Evolutionary conservation across 2,888 invertebrate species (phyloP).

Genomic region (Drosophila phalerata): DNA sequence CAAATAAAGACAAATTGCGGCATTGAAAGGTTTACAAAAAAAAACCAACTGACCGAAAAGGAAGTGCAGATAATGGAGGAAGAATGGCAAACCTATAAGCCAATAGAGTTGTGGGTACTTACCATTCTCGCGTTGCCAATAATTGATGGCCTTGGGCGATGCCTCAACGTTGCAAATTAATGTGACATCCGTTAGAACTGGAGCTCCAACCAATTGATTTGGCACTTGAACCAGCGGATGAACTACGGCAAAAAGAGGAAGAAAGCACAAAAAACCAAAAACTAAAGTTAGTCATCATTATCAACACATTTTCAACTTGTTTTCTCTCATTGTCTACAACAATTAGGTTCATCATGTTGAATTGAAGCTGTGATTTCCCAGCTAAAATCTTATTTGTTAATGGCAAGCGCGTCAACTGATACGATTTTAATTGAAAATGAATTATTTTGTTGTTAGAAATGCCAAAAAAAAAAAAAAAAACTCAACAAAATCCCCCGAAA

Average conservation of each 20-base stretch:
- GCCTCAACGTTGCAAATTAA: constrained; percentile 95
- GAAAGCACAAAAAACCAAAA: neutral
- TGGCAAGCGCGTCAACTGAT: constrained; percentile 67
- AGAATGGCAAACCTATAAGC: constrained; percentile 17
- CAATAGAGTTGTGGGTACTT: constrained; percentile 78
- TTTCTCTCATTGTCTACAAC: neutral
- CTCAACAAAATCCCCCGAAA: constrained; percentile 10
- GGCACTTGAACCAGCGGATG: constrained; percentile 97
- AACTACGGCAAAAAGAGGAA: constrained; percentile 87
- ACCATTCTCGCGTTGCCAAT: constrained; percentile 97
- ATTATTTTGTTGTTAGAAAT: constrained; percentile 80
- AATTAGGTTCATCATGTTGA: constrained; percentile 3
- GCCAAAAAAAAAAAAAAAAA: constrained; percentile 30
- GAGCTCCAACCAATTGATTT: constrained; percentile 96
- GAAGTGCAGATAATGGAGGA: neutral
- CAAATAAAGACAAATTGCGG: constrained; percentile 84
- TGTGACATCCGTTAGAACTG: constrained; percentile 93
- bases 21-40: constrained; percentile 81
- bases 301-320: neutral
- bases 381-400: constrained; percentile 49
- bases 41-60: constrained; percentile 28
- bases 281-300: neutral
- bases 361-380: constrained; percentile 20
- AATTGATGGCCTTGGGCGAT: constrained; percentile 97
- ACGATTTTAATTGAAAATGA: constrained; percentile 85